A percentile compares a stretch with the other conserved stretches of the same genome.
Evolutionary conservation across 2,113 vertebrate genomes (phyloP).

Genomic region (Dryoscopus gambensis): DNA sequence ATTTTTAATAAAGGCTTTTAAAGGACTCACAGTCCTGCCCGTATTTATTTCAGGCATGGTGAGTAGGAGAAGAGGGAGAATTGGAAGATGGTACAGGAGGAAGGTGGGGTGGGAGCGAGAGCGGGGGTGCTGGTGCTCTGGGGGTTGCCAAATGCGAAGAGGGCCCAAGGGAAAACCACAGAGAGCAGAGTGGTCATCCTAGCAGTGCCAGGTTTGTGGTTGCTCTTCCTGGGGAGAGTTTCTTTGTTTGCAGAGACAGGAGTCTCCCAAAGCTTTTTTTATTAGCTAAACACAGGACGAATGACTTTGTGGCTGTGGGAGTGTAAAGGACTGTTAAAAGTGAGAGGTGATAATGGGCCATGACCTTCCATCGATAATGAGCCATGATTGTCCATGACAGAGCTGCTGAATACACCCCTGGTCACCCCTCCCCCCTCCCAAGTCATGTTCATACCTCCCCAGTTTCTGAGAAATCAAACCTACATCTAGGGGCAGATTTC

Average conservation of each 20-base stretch:
- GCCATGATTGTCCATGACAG: rapidly evolving
- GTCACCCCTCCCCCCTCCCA: neutral
- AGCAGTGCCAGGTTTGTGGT: neutral
- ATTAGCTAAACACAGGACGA: neutral
- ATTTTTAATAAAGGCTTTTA: no score
- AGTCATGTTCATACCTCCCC: neutral
- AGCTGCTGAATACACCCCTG: neutral
- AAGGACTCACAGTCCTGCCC: no score
- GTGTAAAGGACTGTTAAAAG: neutral
- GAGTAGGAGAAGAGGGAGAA: neutral
- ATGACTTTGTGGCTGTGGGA: neutral
- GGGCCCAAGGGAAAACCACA: neutral
- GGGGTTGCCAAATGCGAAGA: neutral
- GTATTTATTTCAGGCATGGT: no score
- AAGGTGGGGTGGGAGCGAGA: neutral
- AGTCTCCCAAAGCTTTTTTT: neutral
- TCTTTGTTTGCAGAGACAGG: neutral
- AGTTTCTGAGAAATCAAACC: neutral
- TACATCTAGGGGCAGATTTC: neutral
- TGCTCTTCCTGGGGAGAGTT: neutral
- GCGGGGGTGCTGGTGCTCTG: rapidly evolving
- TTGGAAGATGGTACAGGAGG: neutral
- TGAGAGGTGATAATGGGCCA: neutral
- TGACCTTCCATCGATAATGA: neutral
- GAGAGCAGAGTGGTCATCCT: neutral